Evolutionary conservation across 35 echinoderm and acorn worm genomes (phyloP).

Genomic region (Ptychodera flava): DNA sequence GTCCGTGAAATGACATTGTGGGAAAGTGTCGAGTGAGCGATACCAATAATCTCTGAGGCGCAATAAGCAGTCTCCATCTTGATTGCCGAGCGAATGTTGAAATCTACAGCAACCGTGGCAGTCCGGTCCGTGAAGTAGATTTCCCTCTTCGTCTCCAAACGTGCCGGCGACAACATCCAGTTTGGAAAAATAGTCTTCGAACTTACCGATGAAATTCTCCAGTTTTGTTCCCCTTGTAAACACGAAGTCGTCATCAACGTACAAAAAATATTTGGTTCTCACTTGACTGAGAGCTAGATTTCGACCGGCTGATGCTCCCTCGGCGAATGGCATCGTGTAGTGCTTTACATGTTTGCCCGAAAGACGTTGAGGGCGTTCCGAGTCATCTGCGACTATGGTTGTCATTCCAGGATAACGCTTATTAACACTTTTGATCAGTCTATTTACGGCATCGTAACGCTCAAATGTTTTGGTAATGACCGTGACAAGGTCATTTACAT

Average conservation of each 20-base stretch:
- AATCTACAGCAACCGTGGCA: neutral
- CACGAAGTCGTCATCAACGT: neutral
- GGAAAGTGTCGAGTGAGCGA: neutral
- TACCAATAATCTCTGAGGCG: neutral
- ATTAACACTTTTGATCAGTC: neutral
- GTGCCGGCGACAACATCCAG: neutral
- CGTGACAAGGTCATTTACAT: neutral
- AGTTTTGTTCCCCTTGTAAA: neutral
- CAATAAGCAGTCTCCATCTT: neutral
- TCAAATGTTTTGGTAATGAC: neutral
- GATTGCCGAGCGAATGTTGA: neutral
- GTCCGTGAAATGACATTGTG: neutral
- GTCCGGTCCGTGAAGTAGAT: neutral
- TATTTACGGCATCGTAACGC: neutral
- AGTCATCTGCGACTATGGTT: neutral
- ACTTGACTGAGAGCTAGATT: neutral
- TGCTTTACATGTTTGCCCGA: neutral
- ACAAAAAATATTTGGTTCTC: neutral
- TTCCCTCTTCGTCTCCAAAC: neutral
- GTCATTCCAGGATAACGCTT: neutral
- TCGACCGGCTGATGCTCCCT: neutral
- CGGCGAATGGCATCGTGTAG: neutral
- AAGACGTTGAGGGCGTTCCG: neutral
- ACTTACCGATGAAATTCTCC: neutral
- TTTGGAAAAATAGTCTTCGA: neutral